These are phyloP conservation scores for Antechinus flavipes DNA, from an alignment of 2,113 vertebrate species.

Conservation along the genomic window DNA sequence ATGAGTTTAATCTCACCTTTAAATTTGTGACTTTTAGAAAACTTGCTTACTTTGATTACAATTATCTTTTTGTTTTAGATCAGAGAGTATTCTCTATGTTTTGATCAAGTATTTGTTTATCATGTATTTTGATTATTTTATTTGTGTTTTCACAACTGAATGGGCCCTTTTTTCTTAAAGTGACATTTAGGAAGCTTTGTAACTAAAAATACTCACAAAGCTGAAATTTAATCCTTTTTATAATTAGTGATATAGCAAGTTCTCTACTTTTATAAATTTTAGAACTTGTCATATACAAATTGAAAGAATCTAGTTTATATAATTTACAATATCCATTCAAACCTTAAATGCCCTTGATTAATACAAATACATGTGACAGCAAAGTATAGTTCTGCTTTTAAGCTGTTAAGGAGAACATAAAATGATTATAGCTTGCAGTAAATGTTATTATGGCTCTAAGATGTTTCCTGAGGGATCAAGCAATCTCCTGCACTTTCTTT, in stretches of 20 bases:
- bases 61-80: conserved; percentile 38
- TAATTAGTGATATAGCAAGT: conserved; percentile 55
- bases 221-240: conserved; percentile 55
- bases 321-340: conserved; percentile 76
- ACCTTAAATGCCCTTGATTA: conserved; percentile 82
- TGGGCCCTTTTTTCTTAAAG: conserved; percentile 42
- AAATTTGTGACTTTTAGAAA: conserved; percentile 45
- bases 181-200: conserved; percentile 50
- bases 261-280: conserved; percentile 65
- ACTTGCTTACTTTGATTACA: conserved; percentile 31
- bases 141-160: conserved; percentile 49
- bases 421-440: conserved; percentile 82
- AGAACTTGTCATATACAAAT: conserved; percentile 44
- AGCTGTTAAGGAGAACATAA: conserved; percentile 79
- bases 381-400: conserved; percentile 79
- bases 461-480: conserved; percentile 81
- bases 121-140: conserved; percentile 21
- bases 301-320: conserved; percentile 75
- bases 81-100: conserved; percentile 41
- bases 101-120: conserved; percentile 46
- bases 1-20: conserved; percentile 43
- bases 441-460: conserved; percentile 77
- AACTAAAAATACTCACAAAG: conserved; percentile 34
- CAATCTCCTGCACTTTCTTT: conserved; percentile 75
- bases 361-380: conserved; percentile 79